Conservation (phyloP, 2,888 invertebrate genomes). For the Crematogaster levior region DNA sequence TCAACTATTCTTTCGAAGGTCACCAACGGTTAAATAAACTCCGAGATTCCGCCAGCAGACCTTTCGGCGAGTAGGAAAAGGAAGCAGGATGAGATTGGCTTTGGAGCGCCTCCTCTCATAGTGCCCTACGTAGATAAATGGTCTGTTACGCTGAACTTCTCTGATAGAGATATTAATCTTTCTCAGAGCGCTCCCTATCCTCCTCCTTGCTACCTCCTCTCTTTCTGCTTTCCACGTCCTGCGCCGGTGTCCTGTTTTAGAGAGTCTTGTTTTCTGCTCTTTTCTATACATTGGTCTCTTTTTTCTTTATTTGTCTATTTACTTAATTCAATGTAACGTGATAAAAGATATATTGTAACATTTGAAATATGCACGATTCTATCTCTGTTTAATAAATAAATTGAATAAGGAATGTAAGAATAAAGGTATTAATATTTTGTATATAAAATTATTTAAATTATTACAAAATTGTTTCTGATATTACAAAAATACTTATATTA, state of each 20-base stretch:
- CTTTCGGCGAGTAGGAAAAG: slow-evolving; percentile 50
- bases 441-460: too few relatives aligned
- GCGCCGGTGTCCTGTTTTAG: slow-evolving; percentile 49
- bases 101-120: slow-evolving; percentile 63
- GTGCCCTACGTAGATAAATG: slow-evolving; percentile 80
- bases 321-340: not conserved
- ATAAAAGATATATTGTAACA: too few relatives aligned
- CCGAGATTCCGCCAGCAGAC: slow-evolving; percentile 33
- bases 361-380: not conserved
- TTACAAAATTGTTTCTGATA: too few relatives aligned
- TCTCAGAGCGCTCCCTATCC: slow-evolving; percentile 62
- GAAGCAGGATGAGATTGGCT: slow-evolving; percentile 54
- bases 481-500: too few relatives aligned
- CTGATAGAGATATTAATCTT: slow-evolving; percentile 84
- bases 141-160: slow-evolving; percentile 80
- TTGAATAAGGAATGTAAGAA: too few relatives aligned
- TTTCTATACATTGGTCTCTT: slow-evolving; percentile 22
- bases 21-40: slow-evolving; percentile 77
- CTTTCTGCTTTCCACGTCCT: slow-evolving; percentile 43
- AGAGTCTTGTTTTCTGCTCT: slow-evolving; percentile 31
- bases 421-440: too few relatives aligned
- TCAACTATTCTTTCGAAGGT: slow-evolving; percentile 27
- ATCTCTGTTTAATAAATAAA: not conserved
- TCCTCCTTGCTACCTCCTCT: slow-evolving; percentile 14
- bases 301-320: slow-evolving; percentile 41